phyloP scores from a whole-genome alignment of 2,113 vertebrate species.

The cat (Felis catus) region DNA sequence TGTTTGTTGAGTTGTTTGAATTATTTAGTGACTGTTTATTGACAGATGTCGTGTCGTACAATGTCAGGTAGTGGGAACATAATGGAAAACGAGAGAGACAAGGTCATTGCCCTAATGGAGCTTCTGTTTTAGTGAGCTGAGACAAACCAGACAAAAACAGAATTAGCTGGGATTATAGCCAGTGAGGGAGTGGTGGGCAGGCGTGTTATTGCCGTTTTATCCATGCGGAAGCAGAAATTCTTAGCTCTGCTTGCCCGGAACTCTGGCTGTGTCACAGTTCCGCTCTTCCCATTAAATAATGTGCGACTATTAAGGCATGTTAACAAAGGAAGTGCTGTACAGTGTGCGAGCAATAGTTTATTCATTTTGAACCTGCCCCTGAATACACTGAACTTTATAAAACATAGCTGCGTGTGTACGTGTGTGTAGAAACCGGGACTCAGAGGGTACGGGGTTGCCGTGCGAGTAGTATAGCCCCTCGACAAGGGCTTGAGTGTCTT shows the following conservation, averaged over 20 bases:
- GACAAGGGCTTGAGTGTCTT: no score
- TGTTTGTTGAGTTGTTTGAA: not conserved
- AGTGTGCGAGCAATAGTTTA: not conserved
- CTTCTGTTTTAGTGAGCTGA: not conserved
- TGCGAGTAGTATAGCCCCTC: not conserved
- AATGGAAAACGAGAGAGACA: not conserved
- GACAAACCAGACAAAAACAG: not conserved
- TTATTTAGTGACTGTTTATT: not conserved
- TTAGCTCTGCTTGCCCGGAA: not conserved
- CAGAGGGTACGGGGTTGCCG: not conserved
- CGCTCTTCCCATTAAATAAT: not conserved
- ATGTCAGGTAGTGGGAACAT: not conserved
- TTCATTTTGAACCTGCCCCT: not conserved
- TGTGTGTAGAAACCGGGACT: not conserved
- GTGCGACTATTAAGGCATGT: not conserved
- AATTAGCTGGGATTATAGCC: not conserved
- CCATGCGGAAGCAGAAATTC: not conserved
- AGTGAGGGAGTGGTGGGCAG: not conserved
- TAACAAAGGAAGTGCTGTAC: not conserved
- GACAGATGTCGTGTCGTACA: not conserved
- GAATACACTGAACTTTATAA: not conserved
- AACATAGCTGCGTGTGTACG: not conserved
- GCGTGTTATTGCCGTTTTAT: not conserved
- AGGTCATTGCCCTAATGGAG: not conserved
- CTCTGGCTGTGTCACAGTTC: not conserved